A percentile compares a stretch with the other conserved stretches of the same genome.
Conservation (phyloP, 1,140 invertebrate genomes). For the Macrobrachium rosenbergii region DNA sequence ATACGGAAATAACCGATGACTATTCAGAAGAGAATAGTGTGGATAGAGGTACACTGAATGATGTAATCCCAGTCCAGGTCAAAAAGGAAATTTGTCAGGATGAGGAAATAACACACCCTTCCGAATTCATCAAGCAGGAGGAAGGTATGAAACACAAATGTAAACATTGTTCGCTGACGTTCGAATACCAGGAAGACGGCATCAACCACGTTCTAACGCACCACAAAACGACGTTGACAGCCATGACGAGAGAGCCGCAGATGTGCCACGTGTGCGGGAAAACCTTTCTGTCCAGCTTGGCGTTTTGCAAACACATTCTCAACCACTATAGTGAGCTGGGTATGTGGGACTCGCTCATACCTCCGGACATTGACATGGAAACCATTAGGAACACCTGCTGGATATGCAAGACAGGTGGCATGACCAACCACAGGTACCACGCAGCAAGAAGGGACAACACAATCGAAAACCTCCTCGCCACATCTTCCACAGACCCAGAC, state of each 20-base stretch:
- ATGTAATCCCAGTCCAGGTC: not conserved
- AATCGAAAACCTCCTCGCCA: constrained; percentile 26
- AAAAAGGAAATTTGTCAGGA: not conserved
- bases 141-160: constrained; percentile 19
- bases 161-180: constrained; percentile 32
- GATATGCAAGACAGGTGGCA: constrained; percentile 47
- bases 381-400: constrained; percentile 35
- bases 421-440: constrained; percentile 34
- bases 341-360: constrained; percentile 29
- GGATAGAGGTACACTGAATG: not conserved
- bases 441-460: constrained; percentile 11
- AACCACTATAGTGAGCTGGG: constrained; percentile 39
- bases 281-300: constrained; percentile 28
- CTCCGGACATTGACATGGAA: constrained; percentile 32
- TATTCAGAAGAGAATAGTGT: not conserved
- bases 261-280: constrained; percentile 46
- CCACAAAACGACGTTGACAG: constrained; percentile 18
- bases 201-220: constrained; percentile 31
- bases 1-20: no score
- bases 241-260: constrained; percentile 6
- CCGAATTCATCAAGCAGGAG: no score
- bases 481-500: not conserved
- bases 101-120: not conserved
- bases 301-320: constrained; percentile 45
- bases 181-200: constrained; percentile 29